phyloP scores from a whole-genome alignment of 1,140 invertebrate genomes.

The Trachymyrmex cornetzi region DNA sequence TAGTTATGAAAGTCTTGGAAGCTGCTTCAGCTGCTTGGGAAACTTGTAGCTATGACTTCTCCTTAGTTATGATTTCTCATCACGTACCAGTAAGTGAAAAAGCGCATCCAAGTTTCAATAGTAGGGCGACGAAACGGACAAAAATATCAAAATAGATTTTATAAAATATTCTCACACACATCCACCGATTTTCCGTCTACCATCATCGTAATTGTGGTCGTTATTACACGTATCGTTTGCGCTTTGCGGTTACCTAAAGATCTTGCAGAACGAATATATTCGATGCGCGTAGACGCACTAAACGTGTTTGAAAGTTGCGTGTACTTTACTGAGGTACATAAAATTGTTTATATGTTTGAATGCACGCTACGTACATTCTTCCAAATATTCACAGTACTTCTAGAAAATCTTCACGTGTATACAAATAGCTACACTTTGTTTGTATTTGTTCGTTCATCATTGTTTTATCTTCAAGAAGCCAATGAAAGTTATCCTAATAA shows the following conservation, averaged over 20 bases:
- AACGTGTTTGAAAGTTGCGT: slow-evolving; percentile 8
- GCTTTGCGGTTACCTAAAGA: neutral
- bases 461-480: neutral
- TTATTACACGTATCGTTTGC: neutral
- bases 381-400: neutral
- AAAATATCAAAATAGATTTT: slow-evolving; percentile 46
- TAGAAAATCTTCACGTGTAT: neutral
- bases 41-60: slow-evolving; percentile 18
- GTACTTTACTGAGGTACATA: neutral
- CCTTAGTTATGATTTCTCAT: slow-evolving; percentile 68
- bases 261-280: slow-evolving; percentile 17
- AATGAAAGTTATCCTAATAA: neutral
- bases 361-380: neutral
- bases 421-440: neutral
- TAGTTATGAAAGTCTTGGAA: slow-evolving; percentile 41
- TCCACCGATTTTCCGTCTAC: neutral
- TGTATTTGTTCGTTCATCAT: neutral
- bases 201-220: neutral
- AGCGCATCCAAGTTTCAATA: slow-evolving; percentile 65
- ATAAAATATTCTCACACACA: slow-evolving; percentile 33
- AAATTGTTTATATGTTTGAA: slow-evolving; percentile 6
- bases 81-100: slow-evolving; percentile 74
- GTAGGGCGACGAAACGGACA: slow-evolving; percentile 43
- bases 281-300: neutral
- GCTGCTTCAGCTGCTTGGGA: neutral